phyloP scores from a whole-genome alignment of 2,888 invertebrate genomes.

The Zygothrica quintamaculata region DNA sequence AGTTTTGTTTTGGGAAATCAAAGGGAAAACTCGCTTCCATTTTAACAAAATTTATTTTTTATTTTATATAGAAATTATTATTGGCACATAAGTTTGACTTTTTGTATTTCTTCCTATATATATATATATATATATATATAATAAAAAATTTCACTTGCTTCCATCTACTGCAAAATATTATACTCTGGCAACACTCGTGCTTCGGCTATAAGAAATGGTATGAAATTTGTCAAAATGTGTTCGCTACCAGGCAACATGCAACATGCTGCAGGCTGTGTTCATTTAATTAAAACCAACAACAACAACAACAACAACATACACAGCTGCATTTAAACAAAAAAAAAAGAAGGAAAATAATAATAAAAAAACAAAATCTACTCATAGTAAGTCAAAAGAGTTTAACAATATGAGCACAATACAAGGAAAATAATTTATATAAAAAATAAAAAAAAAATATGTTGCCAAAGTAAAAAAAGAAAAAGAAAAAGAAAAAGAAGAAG shows the following conservation, averaged over 20 bases:
- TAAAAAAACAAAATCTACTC: constrained; percentile 30
- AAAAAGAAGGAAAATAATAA: no score
- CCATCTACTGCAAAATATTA: neutral
- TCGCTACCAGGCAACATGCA: neutral
- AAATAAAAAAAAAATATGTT: neutral
- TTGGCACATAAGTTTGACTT: no score
- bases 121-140: no score
- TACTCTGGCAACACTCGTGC: neutral
- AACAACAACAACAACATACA: no score
- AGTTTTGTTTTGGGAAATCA: no score
- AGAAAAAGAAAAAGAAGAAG: neutral
- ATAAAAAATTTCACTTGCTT: no score
- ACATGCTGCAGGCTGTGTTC: constrained; percentile 20
- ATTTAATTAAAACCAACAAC: no score
- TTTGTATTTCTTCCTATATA: no score
- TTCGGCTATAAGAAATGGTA: constrained; percentile 7
- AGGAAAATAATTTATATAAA: constrained; percentile 7
- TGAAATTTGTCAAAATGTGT: constrained; percentile 30
- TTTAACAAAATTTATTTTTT: neutral
- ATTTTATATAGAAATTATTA: no score
- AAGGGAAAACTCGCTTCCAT: no score
- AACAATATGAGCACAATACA: constrained; percentile 27
- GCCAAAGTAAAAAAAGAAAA: neutral
- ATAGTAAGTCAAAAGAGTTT: constrained; percentile 21
- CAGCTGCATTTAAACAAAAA: no score